Base-by-base conservation (phyloP, 2,888 invertebrate species). In the Gnatocerus cornutus region DNA sequence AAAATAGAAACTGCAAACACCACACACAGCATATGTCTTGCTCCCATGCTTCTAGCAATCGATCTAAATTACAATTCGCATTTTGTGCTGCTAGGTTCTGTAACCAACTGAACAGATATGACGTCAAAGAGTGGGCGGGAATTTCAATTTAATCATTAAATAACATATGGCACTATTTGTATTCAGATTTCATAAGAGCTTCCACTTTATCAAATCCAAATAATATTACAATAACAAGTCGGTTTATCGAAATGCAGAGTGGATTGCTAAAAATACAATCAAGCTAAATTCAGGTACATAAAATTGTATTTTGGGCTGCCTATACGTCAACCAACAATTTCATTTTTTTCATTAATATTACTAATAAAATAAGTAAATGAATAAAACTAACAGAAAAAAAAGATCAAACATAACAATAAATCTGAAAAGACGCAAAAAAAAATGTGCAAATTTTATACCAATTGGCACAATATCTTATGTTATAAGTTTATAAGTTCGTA, bases 11-110 rank as follows among this genome's bases (percentile, higher is more conserved):
- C 71, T 58, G 77, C 66, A 69, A 74, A 62, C 66, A 78, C 65
- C 58, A 81, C 66, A 55, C 74, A 75, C 66, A 83, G 79, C 83
- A 84, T 82, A 84, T 83, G 83, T 77, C 69, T 73, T 68, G 70
- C 64, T 77, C 78, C 81, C 83, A 84, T 84, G 68, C 73, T 73
- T 72, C 68, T 41, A 21, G 58, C 21, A 27, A 63, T 68, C 68
- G 68, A 68, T 68, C 63, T 56, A 62, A 61, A 21, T 50, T 48
- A 39, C 30, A 37, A 14, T 39, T 50, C 37, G 14, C 63, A 56
- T 58, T 50, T 58, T 48, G 55, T 56, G 12, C 41, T 62, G 50
- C 27, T 48, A 39, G 10, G 50, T 39, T 50, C 62, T n/a, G 53
- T 53, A 69, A 69, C 69, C 69, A 45, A 65, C 64, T 62, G 46